Base-by-base conservation (phyloP, 1,140 invertebrate species). In the Eulimnadia texana region DNA sequence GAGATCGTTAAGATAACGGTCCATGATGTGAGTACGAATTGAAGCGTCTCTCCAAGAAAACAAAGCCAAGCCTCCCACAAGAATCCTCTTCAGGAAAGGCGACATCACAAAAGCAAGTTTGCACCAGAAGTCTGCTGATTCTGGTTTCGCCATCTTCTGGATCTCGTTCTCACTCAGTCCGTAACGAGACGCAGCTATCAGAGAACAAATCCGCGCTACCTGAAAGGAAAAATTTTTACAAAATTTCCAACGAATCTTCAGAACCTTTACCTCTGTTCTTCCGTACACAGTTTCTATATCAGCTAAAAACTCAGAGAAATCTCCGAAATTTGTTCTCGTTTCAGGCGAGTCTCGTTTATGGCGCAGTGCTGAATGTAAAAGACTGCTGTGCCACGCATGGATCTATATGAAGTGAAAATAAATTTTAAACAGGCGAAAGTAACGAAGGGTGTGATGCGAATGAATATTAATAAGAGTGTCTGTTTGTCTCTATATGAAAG, bases 21-120 rank as follows among this genome's bases (percentile, higher is more conserved):
- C 77, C n/a, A 72, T 67, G 9, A 80, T 79, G 0, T 76, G 76
- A 51, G 77, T 74, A 6, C 71, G 70, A 24, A 84, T 72, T 19
- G 78, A 67, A 64, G 76, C 73, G 71, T 86, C 82, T 50, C 80
- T 72, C 82, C 82, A 86, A 49, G 78, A 75, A 2, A 83, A 73
- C 0, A 81, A 78, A 42, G 79, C 74, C n/a, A 79, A 74, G 19
- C 77, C 76, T 61, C 82, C 80, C 11, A 76, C 76, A 47, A 73
- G 68, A 24, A 72, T 73, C 77, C 82, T 83, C 42, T 78, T 78
- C 28, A 88, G 66, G 72, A 86, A 85, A 25, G 81, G 80, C 3
- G 76, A 72, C 54, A 87, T 69, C 60, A 82, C 77, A 62, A 81
- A 79, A 3, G 76, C 77, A 42, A 87, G 72, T 65, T 81, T 78